Conservation (phyloP, 1,140 invertebrate species). For the Dolichoris vasculosae region DNA sequence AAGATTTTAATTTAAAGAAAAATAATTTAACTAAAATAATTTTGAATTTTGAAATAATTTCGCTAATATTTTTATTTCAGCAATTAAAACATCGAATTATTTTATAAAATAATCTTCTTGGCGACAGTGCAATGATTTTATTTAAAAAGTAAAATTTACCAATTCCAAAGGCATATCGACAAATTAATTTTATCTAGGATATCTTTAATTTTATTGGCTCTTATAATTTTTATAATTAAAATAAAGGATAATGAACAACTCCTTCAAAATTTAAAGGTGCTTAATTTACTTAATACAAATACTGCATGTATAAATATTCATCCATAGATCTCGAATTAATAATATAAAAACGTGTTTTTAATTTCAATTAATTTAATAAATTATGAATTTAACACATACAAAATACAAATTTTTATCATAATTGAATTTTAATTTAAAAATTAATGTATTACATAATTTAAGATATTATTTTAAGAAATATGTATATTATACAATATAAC, state of each 20-base stretch:
- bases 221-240: constrained; percentile 55
- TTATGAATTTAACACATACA: too few relatives aligned
- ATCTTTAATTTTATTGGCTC: constrained; percentile 57
- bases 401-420: too few relatives aligned
- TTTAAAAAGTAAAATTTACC: not conserved
- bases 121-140: not conserved
- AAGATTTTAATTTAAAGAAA: not conserved
- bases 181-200: constrained; percentile 56
- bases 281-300: too few relatives aligned
- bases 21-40: not conserved
- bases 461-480: too few relatives aligned
- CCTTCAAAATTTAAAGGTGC: constrained; percentile 15
- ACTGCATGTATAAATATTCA: too few relatives aligned
- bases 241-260: not conserved
- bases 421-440: too few relatives aligned
- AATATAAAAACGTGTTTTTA: too few relatives aligned
- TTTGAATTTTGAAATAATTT: not conserved
- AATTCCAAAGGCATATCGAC: not conserved
- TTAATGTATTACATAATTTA: too few relatives aligned
- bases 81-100: not conserved
- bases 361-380: too few relatives aligned
- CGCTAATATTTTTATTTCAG: not conserved
- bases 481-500: too few relatives aligned
- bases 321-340: too few relatives aligned
- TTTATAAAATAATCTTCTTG: constrained; percentile 10